phyloP scores from a whole-genome alignment of 2,113 vertebrate species.

The Nycticebus coucang region DNA sequence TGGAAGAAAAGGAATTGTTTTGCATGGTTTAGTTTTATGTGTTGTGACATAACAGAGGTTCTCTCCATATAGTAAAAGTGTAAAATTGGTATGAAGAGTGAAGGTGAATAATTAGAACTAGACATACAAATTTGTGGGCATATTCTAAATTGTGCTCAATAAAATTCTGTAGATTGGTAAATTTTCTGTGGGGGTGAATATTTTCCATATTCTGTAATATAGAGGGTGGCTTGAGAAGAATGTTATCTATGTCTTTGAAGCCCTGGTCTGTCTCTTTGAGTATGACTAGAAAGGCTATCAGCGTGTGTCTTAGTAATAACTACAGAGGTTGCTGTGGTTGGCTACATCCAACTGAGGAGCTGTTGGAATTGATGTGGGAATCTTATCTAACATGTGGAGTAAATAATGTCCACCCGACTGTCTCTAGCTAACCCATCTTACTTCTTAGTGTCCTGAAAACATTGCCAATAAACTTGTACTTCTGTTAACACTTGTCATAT shows the following conservation, averaged over 20 bases:
- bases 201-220: neutral
- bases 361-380: neutral
- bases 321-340: neutral
- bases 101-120: neutral
- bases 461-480: neutral
- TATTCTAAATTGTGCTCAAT: neutral
- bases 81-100: neutral
- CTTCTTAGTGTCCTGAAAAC: neutral
- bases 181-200: neutral
- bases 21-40: neutral
- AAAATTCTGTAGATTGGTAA: neutral
- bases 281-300: neutral
- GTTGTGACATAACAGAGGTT: conserved; percentile 5
- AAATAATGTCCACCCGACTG: neutral
- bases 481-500: neutral
- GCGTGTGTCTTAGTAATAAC: neutral
- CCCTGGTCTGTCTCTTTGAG: neutral
- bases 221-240: neutral
- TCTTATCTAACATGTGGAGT: neutral
- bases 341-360: neutral
- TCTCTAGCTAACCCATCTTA: neutral
- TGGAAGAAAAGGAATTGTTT: neutral
- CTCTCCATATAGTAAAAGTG: neutral
- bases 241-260: neutral
- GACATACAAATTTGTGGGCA: neutral